These are phyloP conservation scores for Sycophila texana DNA, from an alignment of 2,888 invertebrate genomes.

Conservation along the genomic window DNA sequence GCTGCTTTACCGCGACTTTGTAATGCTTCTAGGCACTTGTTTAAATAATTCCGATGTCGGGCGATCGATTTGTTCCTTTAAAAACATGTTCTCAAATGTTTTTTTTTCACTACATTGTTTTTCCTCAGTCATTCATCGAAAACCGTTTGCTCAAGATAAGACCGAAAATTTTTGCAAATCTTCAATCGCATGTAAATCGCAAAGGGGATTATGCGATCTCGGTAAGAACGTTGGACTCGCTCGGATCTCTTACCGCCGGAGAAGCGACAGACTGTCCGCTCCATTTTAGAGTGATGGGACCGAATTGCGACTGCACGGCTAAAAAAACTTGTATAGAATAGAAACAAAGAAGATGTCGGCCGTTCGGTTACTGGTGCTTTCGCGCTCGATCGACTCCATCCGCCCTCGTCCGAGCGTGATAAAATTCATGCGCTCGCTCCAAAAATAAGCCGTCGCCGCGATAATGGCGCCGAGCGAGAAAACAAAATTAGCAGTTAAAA, in stretches of 20 bases:
- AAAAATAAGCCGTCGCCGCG: background rate
- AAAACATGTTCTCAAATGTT: no score
- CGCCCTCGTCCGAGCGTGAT: background rate
- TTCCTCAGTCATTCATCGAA: no score
- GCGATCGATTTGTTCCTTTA: background rate
- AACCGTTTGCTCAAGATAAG: no score
- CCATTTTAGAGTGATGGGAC: background rate
- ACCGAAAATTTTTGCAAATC: no score
- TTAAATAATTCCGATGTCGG: slow-evolving; percentile 33
- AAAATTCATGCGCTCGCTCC: no score
- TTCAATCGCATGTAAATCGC: no score
- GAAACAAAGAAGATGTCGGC: slow-evolving; percentile 9
- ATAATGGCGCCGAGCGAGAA: background rate
- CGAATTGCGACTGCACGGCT: background rate
- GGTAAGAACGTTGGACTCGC: no score
- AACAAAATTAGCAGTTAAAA: no score
- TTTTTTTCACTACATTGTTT: no score
- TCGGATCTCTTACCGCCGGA: no score
- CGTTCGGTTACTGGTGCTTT: background rate
- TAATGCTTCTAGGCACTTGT: background rate
- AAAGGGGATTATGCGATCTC: no score
- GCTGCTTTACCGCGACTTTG: slow-evolving; percentile 36
- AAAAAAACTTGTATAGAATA: background rate
- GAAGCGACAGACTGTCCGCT: background rate
- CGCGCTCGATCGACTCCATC: background rate